Conservation (phyloP, 2,113 vertebrate species). For the Otolemur garnettii region DNA sequence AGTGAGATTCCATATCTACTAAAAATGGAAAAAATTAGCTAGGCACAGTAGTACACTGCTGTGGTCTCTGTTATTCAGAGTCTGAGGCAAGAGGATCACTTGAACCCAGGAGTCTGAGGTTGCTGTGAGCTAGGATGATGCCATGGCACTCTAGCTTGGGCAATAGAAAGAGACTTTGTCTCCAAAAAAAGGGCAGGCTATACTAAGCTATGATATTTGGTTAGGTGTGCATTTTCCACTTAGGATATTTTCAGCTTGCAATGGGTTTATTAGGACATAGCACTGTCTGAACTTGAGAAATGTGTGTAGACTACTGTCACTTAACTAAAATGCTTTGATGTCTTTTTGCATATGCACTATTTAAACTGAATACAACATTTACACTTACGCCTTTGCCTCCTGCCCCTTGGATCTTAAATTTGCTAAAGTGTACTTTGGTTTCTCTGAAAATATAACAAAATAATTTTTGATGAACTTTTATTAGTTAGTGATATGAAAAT, state of each 20-base stretch:
- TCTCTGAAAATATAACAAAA: constrained; percentile 21
- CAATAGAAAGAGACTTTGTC: no score
- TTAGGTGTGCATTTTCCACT: not conserved
- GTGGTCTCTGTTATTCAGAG: no score
- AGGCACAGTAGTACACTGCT: no score
- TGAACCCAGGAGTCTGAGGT: no score
- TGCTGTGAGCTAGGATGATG: no score
- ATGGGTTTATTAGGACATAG: not conserved
- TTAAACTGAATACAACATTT: not conserved
- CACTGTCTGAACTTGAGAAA: not conserved
- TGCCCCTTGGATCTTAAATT: not conserved
- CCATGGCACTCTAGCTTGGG: no score
- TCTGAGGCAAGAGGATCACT: no score
- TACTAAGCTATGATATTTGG: not conserved
- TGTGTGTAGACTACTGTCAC: not conserved
- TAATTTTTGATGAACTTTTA: constrained; percentile 42
- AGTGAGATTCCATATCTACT: no score
- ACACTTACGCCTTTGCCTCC: not conserved
- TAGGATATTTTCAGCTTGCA: not conserved
- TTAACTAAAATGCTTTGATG: not conserved
- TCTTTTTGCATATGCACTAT: not conserved
- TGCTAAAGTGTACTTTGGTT: not conserved
- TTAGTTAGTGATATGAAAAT: not conserved
- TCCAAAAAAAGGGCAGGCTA: not conserved
- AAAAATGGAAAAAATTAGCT: no score